Conservation (phyloP, 1,140 invertebrate genomes). For the Bombus polaris region DNA sequence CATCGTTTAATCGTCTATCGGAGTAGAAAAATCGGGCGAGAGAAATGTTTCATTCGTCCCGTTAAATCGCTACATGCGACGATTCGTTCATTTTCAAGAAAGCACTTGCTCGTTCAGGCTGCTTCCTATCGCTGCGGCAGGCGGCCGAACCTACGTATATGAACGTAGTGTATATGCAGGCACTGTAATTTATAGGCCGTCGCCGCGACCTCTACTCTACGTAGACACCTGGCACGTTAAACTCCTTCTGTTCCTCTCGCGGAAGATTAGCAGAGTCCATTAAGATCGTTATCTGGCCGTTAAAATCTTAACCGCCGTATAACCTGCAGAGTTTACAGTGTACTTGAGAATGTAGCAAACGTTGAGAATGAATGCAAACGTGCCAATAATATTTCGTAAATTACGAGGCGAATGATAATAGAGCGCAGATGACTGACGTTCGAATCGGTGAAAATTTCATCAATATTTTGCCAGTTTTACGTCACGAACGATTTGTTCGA, state of each 20-base stretch:
- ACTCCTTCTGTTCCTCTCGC: conserved; percentile 3
- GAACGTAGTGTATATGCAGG: background rate
- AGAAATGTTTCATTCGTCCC: no score
- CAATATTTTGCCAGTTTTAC: no score
- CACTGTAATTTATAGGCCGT: conserved; percentile 46
- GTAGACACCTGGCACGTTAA: conserved; percentile 26
- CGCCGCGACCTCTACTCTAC: background rate
- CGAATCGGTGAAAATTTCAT: no score
- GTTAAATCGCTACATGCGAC: no score
- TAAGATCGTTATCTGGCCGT: conserved; percentile 40
- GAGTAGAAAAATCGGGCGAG: no score
- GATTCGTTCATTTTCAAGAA: conserved; percentile 9
- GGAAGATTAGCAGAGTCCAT: conserved; percentile 38
- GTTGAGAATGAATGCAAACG: no score
- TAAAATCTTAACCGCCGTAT: conserved; percentile 41
- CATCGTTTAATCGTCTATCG: background rate
- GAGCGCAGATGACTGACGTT: no score
- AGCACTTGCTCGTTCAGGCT: background rate
- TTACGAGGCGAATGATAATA: background rate
- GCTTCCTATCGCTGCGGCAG: background rate
- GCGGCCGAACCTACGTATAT: background rate
- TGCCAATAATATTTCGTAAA: background rate
- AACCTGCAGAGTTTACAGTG: background rate
- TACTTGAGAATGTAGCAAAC: background rate
- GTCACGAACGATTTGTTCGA: no score